These are phyloP conservation scores for Drosophila pallidifrons DNA, from an alignment of 1,140 invertebrate genomes.

Conservation along the genomic window DNA sequence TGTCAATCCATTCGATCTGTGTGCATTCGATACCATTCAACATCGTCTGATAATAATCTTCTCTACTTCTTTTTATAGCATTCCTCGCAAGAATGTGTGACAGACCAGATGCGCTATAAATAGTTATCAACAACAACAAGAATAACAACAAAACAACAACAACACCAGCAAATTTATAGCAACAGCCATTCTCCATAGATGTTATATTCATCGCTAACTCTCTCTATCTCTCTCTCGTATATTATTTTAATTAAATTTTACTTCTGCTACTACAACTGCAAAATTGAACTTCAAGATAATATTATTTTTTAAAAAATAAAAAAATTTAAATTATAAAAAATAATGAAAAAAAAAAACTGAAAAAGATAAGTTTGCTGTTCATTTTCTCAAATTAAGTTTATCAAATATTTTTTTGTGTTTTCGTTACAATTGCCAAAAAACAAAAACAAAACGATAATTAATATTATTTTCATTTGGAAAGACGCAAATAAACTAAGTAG, in stretches of 20 bases:
- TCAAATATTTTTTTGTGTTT: conserved; percentile 21
- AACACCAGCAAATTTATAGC: conserved; percentile 79
- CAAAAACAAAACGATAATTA: conserved; percentile 17
- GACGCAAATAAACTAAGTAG: conserved; percentile 70
- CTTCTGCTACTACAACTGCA: conserved; percentile 83
- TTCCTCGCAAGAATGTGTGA: conserved; percentile 90
- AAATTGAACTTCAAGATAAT: conserved; percentile 84
- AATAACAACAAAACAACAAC: conserved; percentile 75
- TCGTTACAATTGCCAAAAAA: conserved; percentile 11
- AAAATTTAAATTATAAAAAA: conserved; percentile 84
- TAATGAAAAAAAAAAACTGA: conserved; percentile 72
- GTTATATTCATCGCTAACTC: conserved; percentile 84
- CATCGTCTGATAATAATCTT: conserved; percentile 13
- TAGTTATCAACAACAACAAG: conserved; percentile 65
- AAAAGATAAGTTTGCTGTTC: conserved; percentile 81
- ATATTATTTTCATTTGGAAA: conserved; percentile 49
- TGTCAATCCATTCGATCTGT: conserved; percentile 18
- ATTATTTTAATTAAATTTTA: conserved; percentile 84
- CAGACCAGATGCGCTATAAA: conserved; percentile 85
- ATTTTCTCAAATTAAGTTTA: conserved; percentile 48
- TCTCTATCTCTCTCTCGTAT: conserved; percentile 85
- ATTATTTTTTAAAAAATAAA: conserved; percentile 84
- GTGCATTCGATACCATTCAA: neutral
- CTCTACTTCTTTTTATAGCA: conserved; percentile 85
- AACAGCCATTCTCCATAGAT: conserved; percentile 85